Percentiles rank a stretch among this genome's conserved stretches.
Conservation (phyloP, 2,113 vertebrate species). For the Odontophorus gujanensis region DNA sequence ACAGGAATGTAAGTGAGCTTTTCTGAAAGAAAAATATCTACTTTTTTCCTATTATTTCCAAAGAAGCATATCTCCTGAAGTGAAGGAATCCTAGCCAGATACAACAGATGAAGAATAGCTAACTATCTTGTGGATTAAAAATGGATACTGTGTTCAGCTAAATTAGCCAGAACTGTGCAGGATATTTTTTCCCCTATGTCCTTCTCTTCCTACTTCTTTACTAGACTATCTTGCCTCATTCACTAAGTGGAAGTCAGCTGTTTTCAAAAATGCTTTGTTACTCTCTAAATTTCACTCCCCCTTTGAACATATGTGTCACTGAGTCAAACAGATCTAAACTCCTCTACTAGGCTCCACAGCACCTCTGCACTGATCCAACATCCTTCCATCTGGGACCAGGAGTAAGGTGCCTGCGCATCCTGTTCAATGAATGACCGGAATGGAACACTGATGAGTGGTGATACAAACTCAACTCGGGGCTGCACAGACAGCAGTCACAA, state of each 20-base stretch:
- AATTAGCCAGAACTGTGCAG: not conserved
- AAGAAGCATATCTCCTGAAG: fast-evolving
- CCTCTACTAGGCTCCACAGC: not conserved
- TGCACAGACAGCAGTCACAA: not conserved
- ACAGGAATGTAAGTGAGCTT: not conserved
- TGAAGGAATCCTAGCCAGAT: not conserved
- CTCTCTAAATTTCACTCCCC: not conserved
- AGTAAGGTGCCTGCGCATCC: not conserved
- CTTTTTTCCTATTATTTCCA: not conserved
- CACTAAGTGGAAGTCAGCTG: not conserved
- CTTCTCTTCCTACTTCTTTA: not conserved
- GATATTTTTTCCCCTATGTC: not conserved
- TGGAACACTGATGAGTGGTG: too few species aligned
- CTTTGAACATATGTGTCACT: not conserved
- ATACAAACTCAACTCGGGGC: not conserved
- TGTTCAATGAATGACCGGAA: fast-evolving
- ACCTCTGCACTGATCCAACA: not conserved
- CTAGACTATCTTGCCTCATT: not conserved
- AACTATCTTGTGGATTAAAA: not conserved
- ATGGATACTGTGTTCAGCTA: not conserved
- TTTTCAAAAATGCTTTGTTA: not conserved
- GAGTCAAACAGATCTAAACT: not conserved
- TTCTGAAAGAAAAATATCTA: not conserved
- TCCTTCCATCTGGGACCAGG: not conserved
- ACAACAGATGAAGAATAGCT: not conserved